Base-by-base conservation (phyloP, 2,797 vertebrate genomes). In the Argentina silus region DNA sequence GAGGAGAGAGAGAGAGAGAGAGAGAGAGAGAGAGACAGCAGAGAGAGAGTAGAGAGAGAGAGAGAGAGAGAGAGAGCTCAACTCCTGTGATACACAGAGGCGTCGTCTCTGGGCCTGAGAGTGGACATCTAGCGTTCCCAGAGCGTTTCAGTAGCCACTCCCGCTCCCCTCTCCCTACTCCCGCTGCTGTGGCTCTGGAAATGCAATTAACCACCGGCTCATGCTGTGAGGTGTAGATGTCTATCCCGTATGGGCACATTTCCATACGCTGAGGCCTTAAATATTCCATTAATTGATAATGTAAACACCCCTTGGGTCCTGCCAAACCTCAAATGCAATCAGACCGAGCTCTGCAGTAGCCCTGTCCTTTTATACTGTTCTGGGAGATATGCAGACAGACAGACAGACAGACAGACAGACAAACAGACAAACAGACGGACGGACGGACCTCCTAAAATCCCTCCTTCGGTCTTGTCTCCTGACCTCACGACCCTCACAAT, bases 201-300 rank as follows among this genome's bases (percentile, higher is more conserved):
- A 88, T 69, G 78, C 84, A 90, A 90, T 91, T 90, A 91, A 89
- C 68, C 61, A 72, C 5, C 75, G 72, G 43, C 67, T 61, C 83
- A 81, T 79, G 85, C 83, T 85, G 86, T 73, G 86, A 86, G 76
- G 83, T 83, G 76, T 72, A 77, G 83, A 79, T 70, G 76, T 76
- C 81, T 82, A 82, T 85, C 90, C 88, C 89, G 78, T 0, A 45
- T 4, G 83, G 80, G 79, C 72, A 67, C 80, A 89, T 87, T 83
- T 87, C 75, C 78, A 84, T 80, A 79, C 74, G 75, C 75, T 79
- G 71, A 81, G 78, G 80, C 69, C 70, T 90, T 87, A 88, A 90
- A 87, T 89, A 90, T 90, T 88, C 78, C 86, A 88, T 85, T 85
- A 90, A 91, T 88, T 92, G 86, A 88, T 88, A 77, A 89, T 90